Evolutionary conservation across 2,797 vertebrate species (phyloP).

Genomic region (Siniperca obscura): DNA sequence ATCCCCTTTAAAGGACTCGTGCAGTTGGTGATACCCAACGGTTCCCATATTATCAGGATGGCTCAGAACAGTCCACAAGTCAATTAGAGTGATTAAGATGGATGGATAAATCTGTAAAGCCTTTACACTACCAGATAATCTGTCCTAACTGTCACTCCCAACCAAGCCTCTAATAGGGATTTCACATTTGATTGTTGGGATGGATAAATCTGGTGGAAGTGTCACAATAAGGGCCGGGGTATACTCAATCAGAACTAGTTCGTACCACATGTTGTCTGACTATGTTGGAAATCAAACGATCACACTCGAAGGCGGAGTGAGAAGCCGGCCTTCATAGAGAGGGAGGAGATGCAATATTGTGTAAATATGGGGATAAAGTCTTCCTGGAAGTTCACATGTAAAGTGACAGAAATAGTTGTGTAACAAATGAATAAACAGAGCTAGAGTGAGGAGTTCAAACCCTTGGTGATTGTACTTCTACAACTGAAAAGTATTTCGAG

Average conservation of each 20-base stretch:
- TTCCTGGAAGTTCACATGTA: background rate
- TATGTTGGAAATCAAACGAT: background rate
- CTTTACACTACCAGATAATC: conserved; percentile 68
- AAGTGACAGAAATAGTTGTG: background rate
- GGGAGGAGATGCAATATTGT: background rate
- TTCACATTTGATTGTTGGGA: conserved; percentile 52
- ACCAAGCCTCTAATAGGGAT: conserved; percentile 51
- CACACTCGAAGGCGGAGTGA: too few relatives aligned
- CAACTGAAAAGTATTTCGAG: conserved; percentile 25
- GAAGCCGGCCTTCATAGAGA: background rate
- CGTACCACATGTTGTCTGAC: background rate
- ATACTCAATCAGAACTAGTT: background rate
- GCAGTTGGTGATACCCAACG: conserved; percentile 12
- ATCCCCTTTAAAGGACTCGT: conserved; percentile 40
- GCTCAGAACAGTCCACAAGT: conserved; percentile 55
- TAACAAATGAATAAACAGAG: background rate
- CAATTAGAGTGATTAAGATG: conserved; percentile 71
- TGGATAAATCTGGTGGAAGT: conserved; percentile 38
- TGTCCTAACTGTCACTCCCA: conserved; percentile 49
- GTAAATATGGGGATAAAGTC: too few relatives aligned
- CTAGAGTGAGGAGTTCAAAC: background rate
- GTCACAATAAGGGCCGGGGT: conserved; percentile 10
- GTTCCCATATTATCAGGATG: conserved; percentile 47
- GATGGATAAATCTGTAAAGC: conserved; percentile 68
- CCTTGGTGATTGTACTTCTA: conserved; percentile 29